Percentiles rank a stretch among this genome's conserved stretches.
Conservation (phyloP, 2,888 invertebrate genomes). For the Lutraria lutraria region DNA sequence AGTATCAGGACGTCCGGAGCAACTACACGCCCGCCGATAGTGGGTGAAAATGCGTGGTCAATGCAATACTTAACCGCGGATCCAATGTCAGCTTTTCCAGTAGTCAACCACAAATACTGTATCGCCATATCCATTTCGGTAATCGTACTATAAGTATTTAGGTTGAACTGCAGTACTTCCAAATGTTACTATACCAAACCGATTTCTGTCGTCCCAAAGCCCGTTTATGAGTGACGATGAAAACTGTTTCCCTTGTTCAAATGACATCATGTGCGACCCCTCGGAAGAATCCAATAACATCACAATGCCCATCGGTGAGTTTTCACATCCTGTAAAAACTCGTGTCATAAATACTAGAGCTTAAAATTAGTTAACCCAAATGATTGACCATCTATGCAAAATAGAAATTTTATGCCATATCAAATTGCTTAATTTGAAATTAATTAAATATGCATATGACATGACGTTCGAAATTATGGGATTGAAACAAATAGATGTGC, state of each 20-base stretch:
- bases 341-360: too few species aligned
- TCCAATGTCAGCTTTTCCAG: constrained; percentile 18
- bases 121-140: not conserved
- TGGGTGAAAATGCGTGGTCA: not conserved
- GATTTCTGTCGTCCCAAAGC: constrained; percentile 3
- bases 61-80: not conserved
- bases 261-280: not conserved
- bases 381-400: too few species aligned
- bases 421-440: too few species aligned
- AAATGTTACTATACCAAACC: constrained; percentile 14
- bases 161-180: not conserved
- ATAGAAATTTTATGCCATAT: too few species aligned
- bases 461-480: too few species aligned
- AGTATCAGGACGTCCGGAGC: constrained; percentile 10
- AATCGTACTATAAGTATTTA: constrained; percentile 11
- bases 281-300: not conserved
- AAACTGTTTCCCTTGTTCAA: constrained; percentile 12
- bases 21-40: not conserved
- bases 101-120: constrained; percentile 6
- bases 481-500: too few species aligned
- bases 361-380: too few species aligned
- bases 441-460: too few species aligned
- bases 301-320: constrained; percentile 27
- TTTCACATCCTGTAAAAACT: not conserved
- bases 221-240: not conserved